Evolutionary conservation across 2,888 invertebrate genomes (phyloP).

Genomic region (Azorinus chamasolen): DNA sequence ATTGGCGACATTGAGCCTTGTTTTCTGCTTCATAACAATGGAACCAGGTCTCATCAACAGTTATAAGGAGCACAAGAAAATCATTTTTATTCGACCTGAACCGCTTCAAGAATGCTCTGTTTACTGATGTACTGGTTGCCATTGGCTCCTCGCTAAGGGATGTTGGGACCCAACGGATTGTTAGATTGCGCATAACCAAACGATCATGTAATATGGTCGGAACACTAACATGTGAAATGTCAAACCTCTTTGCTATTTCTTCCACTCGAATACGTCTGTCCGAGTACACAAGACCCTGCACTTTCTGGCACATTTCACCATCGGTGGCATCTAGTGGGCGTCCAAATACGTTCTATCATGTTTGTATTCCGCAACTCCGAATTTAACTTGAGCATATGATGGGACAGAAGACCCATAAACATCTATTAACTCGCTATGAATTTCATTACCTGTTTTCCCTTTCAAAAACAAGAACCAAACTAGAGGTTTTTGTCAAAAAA

Average conservation of each 20-base stretch:
- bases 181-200: too few relatives aligned
- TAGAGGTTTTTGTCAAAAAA: neutral
- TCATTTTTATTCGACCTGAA: slow-evolving; percentile 2
- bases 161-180: too few relatives aligned
- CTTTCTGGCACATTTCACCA: too few relatives aligned
- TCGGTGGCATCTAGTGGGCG: too few relatives aligned
- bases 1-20: neutral
- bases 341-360: too few relatives aligned
- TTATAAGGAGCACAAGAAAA: neutral
- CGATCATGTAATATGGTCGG: neutral
- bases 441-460: neutral
- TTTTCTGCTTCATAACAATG: neutral
- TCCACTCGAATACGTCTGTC: neutral
- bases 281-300: neutral
- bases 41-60: neutral
- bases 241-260: neutral
- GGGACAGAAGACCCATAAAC: neutral
- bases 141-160: too few relatives aligned
- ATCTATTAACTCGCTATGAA: neutral
- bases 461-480: neutral
- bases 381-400: slow-evolving; percentile 1
- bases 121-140: too few relatives aligned
- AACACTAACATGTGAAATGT: slow-evolving; percentile 6
- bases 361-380: neutral
- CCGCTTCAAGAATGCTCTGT: neutral